Base-by-base conservation (phyloP, 2,113 vertebrate genomes). In the Tapirus terrestris region DNA sequence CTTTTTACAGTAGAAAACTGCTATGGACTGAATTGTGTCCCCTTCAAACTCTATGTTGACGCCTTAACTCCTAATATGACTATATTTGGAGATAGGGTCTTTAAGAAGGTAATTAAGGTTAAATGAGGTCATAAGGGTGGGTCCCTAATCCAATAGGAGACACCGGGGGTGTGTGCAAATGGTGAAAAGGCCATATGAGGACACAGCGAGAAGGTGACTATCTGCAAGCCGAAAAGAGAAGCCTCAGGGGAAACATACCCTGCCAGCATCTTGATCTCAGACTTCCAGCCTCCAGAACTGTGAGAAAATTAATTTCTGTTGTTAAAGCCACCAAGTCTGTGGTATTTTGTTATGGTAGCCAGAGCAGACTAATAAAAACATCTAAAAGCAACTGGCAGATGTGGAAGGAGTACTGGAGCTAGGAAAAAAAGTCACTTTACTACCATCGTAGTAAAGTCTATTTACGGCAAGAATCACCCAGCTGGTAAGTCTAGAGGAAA, bases 81-180 rank as follows among this genome's bases (percentile, higher is more conserved):
- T 82, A 6, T 51, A 60, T 82, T 68, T 31, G 1, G 20, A 95
- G 31, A 80, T 0, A 45, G 16, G 12, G 29, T 27, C 29, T 75
- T 63, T 70, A 77, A 65, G n/a, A 31, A n/a, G 39, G 8, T n/a
- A 31, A 73, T 20, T n/a, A 79, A 92, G 17, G 2, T 79, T 72
- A 56, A 29, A 85, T 73, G 65, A 29, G 18, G 33, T 85, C 84
- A 14, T 58, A 68, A 80, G 18, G n/a, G 2, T 36, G 21, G 21
- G 1, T 27, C 29, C 20, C 43, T 60, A 23, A 77, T 18, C 33
- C 27, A 73, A 12, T 18, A 94, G 43, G 63, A 45, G 18, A 36
- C 16, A 25, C 4, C 6, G 27, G 16, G 45, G 36, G 39, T 2
- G 0, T 1, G 2, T 72, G 45, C 20, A 25, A 23, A 21, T 6